Evolutionary conservation across 2,113 vertebrate species (phyloP), one percentile per base, ranked within the genome.

Genomic region (Callipepla squamata): DNA sequence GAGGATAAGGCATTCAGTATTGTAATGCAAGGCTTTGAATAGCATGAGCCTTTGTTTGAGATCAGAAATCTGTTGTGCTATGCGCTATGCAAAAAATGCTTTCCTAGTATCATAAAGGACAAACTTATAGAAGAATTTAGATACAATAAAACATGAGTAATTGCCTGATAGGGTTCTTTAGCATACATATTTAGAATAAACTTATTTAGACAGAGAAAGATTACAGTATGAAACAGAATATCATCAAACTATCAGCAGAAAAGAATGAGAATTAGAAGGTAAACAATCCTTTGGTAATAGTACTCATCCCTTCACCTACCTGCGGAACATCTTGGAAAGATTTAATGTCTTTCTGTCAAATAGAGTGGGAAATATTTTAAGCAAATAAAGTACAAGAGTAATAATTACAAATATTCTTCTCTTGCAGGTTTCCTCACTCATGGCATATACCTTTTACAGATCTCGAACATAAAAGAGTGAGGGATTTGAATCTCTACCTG

Each of bases 341-440:
- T 21, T 45, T 77, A 58, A 5, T 30, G 67, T 76, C 69, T 25
- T 79, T 80, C 57, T 87, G 2, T 57, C 47, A 36, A 63, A 34
- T 11, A 44, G 14, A 50, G 7, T 7, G 73, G 47, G 51, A 67
- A 66, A 44, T 74, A 65, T 70, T 82, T 92, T 42, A 44, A 87
- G 23, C 26, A 83, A 70, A 36, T 40, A 26, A 6, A 53, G 6
- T 34, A 10, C 15, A n/a, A 50, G 47, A 86, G 8, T 76, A 76
- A 50, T 77, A 30, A 14, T 77, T 26, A 85, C 0, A 0, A 61
- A 69, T 78, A 48, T 67, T 85, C 40, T 91, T 95, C 30, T 88
- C 66, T 94, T 95, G 48, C 78, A 99, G 98, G 80, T 99, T 99
- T 97, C 98, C 98, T 4, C 83, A 92, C 20, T 97, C 98, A 50